Conservation (phyloP, 2,113 vertebrate species). For the Dissostichus mawsoni region DNA sequence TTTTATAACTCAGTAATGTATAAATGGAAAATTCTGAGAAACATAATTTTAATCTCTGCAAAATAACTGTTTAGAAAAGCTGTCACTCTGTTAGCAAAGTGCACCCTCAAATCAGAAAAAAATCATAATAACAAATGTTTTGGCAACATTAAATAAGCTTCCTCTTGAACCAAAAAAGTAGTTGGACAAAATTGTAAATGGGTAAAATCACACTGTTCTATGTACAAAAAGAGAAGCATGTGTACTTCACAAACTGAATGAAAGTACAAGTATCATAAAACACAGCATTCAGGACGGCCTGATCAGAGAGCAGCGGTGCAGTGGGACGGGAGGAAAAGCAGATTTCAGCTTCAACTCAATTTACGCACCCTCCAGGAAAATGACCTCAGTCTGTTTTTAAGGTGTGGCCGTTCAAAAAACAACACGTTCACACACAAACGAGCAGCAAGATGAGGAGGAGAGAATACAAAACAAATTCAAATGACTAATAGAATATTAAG, state of each 20-base stretch:
- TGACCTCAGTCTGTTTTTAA: constrained; percentile 75
- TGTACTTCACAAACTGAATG: constrained; percentile 4
- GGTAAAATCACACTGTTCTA: background rate
- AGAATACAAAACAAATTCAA: constrained; percentile 25
- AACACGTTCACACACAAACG: constrained; percentile 49
- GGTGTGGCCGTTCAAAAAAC: constrained; percentile 63
- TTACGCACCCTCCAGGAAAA: constrained; percentile 67
- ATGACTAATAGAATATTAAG: constrained; percentile 29
- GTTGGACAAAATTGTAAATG: constrained; percentile 17
- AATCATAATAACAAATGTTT: background rate
- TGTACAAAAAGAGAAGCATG: no score
- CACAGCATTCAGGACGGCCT: background rate
- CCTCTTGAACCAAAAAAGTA: background rate
- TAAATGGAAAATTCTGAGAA: no score
- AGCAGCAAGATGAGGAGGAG: background rate
- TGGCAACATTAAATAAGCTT: background rate
- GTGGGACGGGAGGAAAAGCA: constrained; percentile 14
- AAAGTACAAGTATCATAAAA: background rate
- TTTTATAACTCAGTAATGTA: background rate
- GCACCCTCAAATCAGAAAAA: background rate
- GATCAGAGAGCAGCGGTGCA: constrained; percentile 1
- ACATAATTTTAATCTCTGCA: background rate
- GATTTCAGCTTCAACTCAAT: constrained; percentile 61
- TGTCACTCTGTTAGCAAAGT: background rate
- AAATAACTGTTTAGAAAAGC: background rate